Percentiles rank a stretch among this genome's conserved stretches.
These are phyloP conservation scores for Nomada hirtipes DNA, from an alignment of 2,888 invertebrate genomes.

Conservation along the genomic window DNA sequence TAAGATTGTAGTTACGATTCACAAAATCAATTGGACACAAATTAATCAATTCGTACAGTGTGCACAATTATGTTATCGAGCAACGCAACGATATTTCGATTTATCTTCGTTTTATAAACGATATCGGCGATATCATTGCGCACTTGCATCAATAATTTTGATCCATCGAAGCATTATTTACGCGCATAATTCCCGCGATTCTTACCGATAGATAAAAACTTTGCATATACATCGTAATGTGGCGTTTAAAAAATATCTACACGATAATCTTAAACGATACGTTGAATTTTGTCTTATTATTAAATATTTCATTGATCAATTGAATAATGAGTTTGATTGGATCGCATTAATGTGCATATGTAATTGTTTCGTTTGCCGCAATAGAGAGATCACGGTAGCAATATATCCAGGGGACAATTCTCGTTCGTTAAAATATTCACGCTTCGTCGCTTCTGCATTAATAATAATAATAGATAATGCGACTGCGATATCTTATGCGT, in stretches of 20 bases:
- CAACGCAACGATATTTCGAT: neutral
- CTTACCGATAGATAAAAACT: neutral
- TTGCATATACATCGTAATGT: neutral
- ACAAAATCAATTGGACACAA: conserved; percentile 6
- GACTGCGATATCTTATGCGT: conserved; percentile 20
- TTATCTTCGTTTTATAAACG: neutral
- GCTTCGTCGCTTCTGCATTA: neutral
- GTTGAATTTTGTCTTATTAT: neutral
- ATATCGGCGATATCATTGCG: neutral
- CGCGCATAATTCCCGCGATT: conserved; percentile 22
- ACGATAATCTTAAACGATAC: neutral
- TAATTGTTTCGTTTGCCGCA: conserved; percentile 30
- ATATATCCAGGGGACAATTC: neutral
- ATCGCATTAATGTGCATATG: conserved; percentile 32
- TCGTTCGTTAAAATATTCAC: neutral
- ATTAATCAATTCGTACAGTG: neutral
- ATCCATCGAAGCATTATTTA: conserved; percentile 19
- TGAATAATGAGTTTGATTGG: conserved; percentile 35
- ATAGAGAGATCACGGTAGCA: neutral
- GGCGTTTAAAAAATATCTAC: neutral
- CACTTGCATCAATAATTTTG: conserved; percentile 28
- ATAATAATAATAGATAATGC: conserved; percentile 16
- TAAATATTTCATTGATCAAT: conserved; percentile 32
- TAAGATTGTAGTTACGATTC: conserved; percentile 12
- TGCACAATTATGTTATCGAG: neutral